Evolutionary conservation across 1,140 invertebrate genomes (phyloP).

Genomic region (Coelopa frigida): DNA sequence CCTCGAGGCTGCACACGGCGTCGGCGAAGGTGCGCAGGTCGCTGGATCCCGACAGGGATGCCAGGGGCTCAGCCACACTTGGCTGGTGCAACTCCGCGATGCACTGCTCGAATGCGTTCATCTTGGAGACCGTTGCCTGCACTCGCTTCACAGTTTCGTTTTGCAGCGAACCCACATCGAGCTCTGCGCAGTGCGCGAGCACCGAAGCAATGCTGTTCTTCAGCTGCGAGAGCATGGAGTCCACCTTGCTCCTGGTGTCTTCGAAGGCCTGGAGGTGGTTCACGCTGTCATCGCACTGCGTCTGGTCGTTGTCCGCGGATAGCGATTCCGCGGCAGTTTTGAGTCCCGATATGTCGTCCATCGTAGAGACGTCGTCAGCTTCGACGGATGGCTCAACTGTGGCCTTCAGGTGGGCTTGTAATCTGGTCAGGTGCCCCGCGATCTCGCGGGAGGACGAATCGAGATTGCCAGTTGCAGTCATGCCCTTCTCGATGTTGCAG

Average conservation of each 20-base stretch:
- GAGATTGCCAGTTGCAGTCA: no score
- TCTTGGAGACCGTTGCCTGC: slow-evolving; percentile 26
- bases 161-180: slow-evolving; percentile 20
- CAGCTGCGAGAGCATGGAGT: slow-evolving; percentile 23
- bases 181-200: slow-evolving; percentile 25
- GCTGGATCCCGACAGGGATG: slow-evolving; percentile 23
- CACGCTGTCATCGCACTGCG: background rate
- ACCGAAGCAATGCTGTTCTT: slow-evolving; percentile 33
- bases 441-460: no score
- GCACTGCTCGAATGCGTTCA: slow-evolving; percentile 24
- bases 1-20: slow-evolving; percentile 30
- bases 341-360: slow-evolving; percentile 52
- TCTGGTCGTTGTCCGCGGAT: slow-evolving; percentile 19
- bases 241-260: slow-evolving; percentile 16
- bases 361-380: slow-evolving; percentile 43
- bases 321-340: slow-evolving; percentile 49
- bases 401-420: no score
- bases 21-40: slow-evolving; percentile 31
- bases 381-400: no score
- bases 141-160: slow-evolving; percentile 26
- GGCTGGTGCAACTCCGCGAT: slow-evolving; percentile 29
- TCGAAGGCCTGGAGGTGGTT: slow-evolving; percentile 10
- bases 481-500: no score
- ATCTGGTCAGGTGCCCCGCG: no score
- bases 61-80: slow-evolving; percentile 16